A percentile compares a stretch with the other conserved stretches of the same genome.
Evolutionary conservation across 2,797 vertebrate species (phyloP).

Genomic region (Parauchenoglanis ngamensis): DNA sequence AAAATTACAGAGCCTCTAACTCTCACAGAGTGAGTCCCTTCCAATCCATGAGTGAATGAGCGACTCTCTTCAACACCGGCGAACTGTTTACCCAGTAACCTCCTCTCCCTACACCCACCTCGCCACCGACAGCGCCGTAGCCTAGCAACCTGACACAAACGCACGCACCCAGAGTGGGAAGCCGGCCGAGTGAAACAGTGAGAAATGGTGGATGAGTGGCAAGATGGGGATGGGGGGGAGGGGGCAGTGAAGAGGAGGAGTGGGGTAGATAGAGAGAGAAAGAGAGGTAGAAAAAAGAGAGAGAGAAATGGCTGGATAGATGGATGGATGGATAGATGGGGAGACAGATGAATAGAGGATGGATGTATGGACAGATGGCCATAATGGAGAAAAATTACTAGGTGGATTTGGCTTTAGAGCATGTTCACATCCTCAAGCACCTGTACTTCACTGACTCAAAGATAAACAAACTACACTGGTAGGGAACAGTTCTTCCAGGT

Average conservation of each 20-base stretch:
- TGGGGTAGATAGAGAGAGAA: slow-evolving; percentile 1
- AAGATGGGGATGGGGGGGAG: slow-evolving; percentile 41
- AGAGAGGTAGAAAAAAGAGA: background rate
- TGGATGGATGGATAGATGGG: background rate
- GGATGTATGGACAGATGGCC: background rate
- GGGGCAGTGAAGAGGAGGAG: slow-evolving; percentile 32
- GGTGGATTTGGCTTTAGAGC: slow-evolving; percentile 2
- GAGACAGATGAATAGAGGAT: background rate
- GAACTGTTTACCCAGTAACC: slow-evolving; percentile 60
- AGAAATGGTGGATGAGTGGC: slow-evolving; percentile 54
- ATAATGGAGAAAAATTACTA: slow-evolving; percentile 15
- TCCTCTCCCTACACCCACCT: slow-evolving; percentile 63
- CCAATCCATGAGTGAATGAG: slow-evolving; percentile 45
- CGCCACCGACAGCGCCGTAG: slow-evolving; percentile 58
- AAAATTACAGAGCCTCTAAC: slow-evolving; percentile 8
- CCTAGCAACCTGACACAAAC: slow-evolving; percentile 62
- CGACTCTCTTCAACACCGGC: slow-evolving; percentile 45
- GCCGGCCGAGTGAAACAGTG: slow-evolving; percentile 57
- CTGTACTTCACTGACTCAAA: slow-evolving; percentile 6
- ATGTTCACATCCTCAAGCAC: background rate
- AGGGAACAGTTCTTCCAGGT: slow-evolving; percentile 8
- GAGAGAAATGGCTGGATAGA: background rate
- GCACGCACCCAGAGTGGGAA: slow-evolving; percentile 61
- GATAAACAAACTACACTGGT: slow-evolving; percentile 9
- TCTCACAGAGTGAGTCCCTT: slow-evolving; percentile 34